phyloP scores from a whole-genome alignment of 2,113 vertebrate species.

The Pedetes capensis region DNA sequence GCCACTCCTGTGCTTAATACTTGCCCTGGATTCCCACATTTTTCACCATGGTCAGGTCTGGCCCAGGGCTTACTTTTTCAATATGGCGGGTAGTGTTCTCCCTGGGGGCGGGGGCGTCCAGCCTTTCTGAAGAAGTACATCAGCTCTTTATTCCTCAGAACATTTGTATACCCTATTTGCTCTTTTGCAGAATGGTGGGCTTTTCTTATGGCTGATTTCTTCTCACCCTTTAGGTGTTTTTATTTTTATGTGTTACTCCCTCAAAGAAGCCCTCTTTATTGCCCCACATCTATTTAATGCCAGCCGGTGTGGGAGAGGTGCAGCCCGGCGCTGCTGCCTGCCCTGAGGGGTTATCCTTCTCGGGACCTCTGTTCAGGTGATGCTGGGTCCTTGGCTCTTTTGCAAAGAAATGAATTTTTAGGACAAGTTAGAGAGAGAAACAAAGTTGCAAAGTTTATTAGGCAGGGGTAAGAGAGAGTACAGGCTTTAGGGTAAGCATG shows the following conservation, averaged over 20 bases:
- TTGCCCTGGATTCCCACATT: not conserved
- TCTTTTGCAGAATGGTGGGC: not conserved
- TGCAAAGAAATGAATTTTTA: too few relatives aligned
- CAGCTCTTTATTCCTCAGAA: not conserved
- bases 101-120: fast-evolving
- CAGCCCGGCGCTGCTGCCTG: too few relatives aligned
- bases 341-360: too few relatives aligned
- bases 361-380: too few relatives aligned
- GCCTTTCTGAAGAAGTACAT: fast-evolving
- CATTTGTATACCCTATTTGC: fast-evolving
- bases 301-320: too few relatives aligned
- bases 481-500: too few relatives aligned
- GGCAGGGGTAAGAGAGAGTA: too few relatives aligned
- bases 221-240: not conserved
- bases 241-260: not conserved
- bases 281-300: too few relatives aligned
- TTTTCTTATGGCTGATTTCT: not conserved
- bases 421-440: too few relatives aligned
- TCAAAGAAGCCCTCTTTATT: not conserved
- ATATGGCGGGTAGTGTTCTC: fast-evolving
- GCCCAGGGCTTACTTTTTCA: not conserved
- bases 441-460: too few relatives aligned
- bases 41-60: not conserved
- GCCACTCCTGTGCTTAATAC: not conserved
- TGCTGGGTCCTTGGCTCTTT: too few relatives aligned